Base-by-base conservation (phyloP, 2,888 invertebrate species). In the Stratiomys singularior region DNA sequence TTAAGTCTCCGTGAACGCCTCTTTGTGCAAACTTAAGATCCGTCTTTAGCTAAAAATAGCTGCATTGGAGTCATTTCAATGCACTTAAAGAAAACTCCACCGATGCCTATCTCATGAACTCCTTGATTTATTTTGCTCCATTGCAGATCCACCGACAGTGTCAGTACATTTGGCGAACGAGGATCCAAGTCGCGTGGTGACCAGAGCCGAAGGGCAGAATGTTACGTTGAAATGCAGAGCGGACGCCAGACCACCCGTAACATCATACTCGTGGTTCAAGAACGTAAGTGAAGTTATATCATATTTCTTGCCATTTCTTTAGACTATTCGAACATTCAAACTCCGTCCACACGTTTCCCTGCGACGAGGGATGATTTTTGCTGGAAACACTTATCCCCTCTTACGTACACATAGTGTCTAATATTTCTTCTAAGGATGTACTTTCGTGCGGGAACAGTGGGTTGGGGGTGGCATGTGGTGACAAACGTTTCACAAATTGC, bases 171-270 rank as follows among this genome's bases (percentile, higher is more conserved):
- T 92, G 83, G 91, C 91, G 82, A 90, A 91, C 18, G 90, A 91
- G 83, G 91, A 92, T 83, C 90, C 91, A 28, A 89, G 91, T 80
- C 87, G 91, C 0, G 86, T 92, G 58, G 87, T 90, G 81, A 87
- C 86, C 78, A 84, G 86, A 79, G 84, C 87, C 80, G 95, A 96
- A 87, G 94, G 94, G 66, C 93, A 93, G 82, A 93, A 93, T 82
- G 92, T 95, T 72, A 92, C 92, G 82, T 89, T 96, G 76, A 90
- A 92, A 76, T 96, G 96, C 85, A 92, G 93, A 81, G 92, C 94
- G 28, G 91, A 92, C 81, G 93, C 95, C 60, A 92, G 93, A 80
- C 96, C 96, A 13, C 90, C 91, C 60, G 92, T 94, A 13, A 90
- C 90, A 81, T 92, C 90, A 83, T 93, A 93, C 85, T 91, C 91